A percentile compares a stretch with the other conserved stretches of the same genome.
phyloP scores from a whole-genome alignment of 2,797 vertebrate species.

The Phataginus tetradactyla region DNA sequence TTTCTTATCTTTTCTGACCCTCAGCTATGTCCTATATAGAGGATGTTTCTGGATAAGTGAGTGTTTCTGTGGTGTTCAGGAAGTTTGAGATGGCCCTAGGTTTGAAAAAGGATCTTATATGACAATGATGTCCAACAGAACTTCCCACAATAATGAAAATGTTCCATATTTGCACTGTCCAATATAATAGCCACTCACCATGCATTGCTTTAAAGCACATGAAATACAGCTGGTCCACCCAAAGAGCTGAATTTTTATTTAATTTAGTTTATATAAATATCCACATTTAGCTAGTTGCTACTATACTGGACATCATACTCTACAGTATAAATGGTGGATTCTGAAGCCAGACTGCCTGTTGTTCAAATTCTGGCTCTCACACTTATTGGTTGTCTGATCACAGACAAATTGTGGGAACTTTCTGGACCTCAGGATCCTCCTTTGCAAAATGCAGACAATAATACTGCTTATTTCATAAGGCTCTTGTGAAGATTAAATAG shows the following conservation, averaged over 20 bases:
- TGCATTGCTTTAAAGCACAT: not conserved
- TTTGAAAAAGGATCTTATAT: slow-evolving; percentile 4
- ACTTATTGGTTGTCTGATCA: not conserved
- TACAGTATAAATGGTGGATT: not conserved
- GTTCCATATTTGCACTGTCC: not conserved
- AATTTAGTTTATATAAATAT: not conserved
- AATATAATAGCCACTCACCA: not conserved
- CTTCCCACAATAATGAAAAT: not conserved
- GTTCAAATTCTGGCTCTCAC: slow-evolving; percentile 14
- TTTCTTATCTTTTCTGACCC: slow-evolving; percentile 20
- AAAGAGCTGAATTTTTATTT: not conserved
- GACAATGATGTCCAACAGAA: not conserved
- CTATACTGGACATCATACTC: not conserved
- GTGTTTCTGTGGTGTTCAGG: not conserved
- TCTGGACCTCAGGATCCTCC: not conserved
- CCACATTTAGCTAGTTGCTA: not conserved
- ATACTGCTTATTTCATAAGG: not conserved
- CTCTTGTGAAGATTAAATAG: not conserved
- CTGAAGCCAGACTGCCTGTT: not conserved
- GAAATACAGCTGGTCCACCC: not conserved
- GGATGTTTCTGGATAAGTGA: not conserved
- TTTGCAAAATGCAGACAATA: slow-evolving; percentile 2
- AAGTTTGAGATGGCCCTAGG: not conserved
- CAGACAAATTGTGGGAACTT: not conserved
- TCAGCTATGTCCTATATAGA: not conserved